Percentiles rank a stretch among this genome's conserved stretches.
Conservation (phyloP, 2,113 vertebrate genomes). For the Oryzias curvinotus region DNA sequence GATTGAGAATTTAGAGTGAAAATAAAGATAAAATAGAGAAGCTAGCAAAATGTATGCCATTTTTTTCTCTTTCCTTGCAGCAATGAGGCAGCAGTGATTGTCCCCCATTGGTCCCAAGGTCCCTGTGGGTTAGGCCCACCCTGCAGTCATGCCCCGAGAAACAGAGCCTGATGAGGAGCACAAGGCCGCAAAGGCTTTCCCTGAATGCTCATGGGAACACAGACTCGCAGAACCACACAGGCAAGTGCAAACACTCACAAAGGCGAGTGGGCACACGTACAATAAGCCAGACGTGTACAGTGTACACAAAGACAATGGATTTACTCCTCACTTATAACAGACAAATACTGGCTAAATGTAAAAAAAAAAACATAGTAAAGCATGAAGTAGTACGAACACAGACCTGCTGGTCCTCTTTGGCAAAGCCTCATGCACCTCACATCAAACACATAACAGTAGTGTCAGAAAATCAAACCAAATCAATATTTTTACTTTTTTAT, state of each 20-base stretch:
- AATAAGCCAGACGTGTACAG: constrained; percentile 52
- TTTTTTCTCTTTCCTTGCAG: constrained; percentile 54
- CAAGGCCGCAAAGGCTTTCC: constrained; percentile 65
- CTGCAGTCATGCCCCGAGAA: constrained; percentile 76
- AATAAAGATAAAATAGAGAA: constrained; percentile 27
- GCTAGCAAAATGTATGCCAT: constrained; percentile 53
- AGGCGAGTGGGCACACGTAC: constrained; percentile 44
- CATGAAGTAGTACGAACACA: constrained; percentile 43
- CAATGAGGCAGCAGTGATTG: constrained; percentile 71
- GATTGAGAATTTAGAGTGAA: constrained; percentile 20
- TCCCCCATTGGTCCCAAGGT: constrained; percentile 71
- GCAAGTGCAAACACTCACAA: constrained; percentile 47
- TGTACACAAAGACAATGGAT: constrained; percentile 62
- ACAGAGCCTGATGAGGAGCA: constrained; percentile 71
- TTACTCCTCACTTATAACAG: constrained; percentile 43
- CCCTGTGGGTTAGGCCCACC: constrained; percentile 74
- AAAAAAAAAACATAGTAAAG: constrained; percentile 57
- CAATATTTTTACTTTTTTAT: constrained; percentile 51
- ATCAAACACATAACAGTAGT: constrained; percentile 47
- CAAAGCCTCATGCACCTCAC: constrained; percentile 28
- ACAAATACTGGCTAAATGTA: constrained; percentile 53
- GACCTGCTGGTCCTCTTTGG: constrained; percentile 52
- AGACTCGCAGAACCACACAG: constrained; percentile 26
- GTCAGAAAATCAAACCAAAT: constrained; percentile 51
- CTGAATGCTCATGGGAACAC: constrained; percentile 66